Percentiles rank a stretch among this genome's conserved stretches.
These are phyloP conservation scores for Bombylius major DNA, from an alignment of 2,888 invertebrate genomes.

Conservation along the genomic window DNA sequence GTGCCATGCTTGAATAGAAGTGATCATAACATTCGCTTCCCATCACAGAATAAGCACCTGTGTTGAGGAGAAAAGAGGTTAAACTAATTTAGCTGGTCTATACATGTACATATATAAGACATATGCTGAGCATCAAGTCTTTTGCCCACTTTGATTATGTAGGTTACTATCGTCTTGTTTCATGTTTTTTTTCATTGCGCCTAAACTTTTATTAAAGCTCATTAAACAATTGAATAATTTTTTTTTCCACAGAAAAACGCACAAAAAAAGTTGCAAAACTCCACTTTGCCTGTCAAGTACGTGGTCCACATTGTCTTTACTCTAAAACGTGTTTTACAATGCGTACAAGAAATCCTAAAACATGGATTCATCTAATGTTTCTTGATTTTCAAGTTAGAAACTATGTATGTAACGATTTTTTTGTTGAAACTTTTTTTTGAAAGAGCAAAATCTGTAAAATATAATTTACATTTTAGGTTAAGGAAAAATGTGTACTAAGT, in stretches of 20 bases:
- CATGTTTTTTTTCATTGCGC: background rate
- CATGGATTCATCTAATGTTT: slow-evolving; percentile 95
- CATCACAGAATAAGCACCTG: no score
- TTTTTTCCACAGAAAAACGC: slow-evolving; percentile 48
- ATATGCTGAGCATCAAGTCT: no score
- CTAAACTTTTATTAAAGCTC: no score
- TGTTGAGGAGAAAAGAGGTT: no score
- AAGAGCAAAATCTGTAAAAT: background rate
- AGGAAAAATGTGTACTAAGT: slow-evolving; percentile 63
- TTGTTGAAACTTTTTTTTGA: background rate
- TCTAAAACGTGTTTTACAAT: slow-evolving; percentile 64
- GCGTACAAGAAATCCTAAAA: slow-evolving; percentile 68
- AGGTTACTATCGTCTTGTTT: no score
- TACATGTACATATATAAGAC: no score
- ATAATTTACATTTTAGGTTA: slow-evolving; percentile 39
- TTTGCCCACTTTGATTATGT: no score
- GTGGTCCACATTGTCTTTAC: slow-evolving; percentile 77
- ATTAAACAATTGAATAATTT: no score
- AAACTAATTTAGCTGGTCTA: no score
- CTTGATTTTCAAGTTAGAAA: slow-evolving; percentile 64
- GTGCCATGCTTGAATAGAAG: no score
- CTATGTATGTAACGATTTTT: slow-evolving; percentile 23
- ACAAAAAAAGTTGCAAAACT: slow-evolving; percentile 78
- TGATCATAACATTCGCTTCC: no score
- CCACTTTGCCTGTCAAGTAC: slow-evolving; percentile 79